Evolutionary conservation across 2,113 vertebrate genomes (phyloP), one percentile per base, ranked within the genome.

Genomic region (Damaliscus lunatus): DNA sequence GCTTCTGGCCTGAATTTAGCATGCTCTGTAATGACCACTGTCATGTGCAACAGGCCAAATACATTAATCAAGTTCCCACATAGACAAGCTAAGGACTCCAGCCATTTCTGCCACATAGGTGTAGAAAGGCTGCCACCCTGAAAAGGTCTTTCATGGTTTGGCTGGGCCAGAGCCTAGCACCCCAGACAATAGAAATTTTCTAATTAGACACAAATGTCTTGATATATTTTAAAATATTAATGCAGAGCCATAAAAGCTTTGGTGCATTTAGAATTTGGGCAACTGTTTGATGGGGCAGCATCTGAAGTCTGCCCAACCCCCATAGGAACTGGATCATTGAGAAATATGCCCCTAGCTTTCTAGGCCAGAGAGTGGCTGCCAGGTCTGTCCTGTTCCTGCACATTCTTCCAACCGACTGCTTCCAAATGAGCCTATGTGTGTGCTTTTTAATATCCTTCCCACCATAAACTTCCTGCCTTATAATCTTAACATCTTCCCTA

Each of bases 401-500:
- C 48, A 57, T 93, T 96, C 67, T 94, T 93, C 91, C 83, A 97
- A 81, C 2, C 5, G 77, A 78, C 48, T 95, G 15, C 95, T 98
- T 97, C 93, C 71, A 96, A 97, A 97, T 98, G 93, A 97, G 55
- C n/a, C 62, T 19, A 77, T 91, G 46, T 52, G 78, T 92, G 83
- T 88, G 77, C 53, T 91, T 98, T 97, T 94, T 94, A 97, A 94
- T 98, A 96, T 94, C 95, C 91, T 94, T 15, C 60, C 77, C 78
- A 93, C 64, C 36, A 62, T 52, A 86, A 97, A 96, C 78, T 97
- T 97, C 89, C 77, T 97, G 91, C 90, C 82, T 97, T 88, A 86
- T 94, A 97, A 80, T 96, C 43, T 83, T 97, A 95, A 95, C n/a
- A 14, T 89, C 78, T 97, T 98, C 91, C 86, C 91, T 97, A 94